These are phyloP conservation scores for Spilosoma lubricipeda DNA, from an alignment of 2,888 invertebrate genomes.

Conservation along the genomic window DNA sequence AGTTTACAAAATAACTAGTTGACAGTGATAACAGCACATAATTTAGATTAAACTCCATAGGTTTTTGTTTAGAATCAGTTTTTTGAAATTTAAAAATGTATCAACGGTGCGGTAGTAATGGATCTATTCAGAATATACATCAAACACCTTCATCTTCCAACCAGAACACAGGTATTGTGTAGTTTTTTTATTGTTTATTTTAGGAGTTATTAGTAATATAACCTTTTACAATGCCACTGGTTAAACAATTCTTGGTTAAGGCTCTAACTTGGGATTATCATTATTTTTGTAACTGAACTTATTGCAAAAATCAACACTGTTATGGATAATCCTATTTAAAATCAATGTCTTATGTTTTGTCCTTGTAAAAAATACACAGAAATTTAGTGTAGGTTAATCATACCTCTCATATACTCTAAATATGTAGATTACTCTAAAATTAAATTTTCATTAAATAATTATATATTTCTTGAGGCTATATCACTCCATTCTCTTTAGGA, in stretches of 20 bases:
- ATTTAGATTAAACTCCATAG: not conserved
- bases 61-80: constrained; percentile 6
- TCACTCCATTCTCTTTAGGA: not conserved
- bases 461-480: too few relatives aligned
- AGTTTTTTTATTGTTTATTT: not conserved
- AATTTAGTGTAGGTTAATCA: not conserved
- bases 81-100: constrained; percentile 75
- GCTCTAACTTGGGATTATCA: not conserved
- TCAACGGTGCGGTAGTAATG: constrained; percentile 91
- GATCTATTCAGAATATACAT: constrained; percentile 91
- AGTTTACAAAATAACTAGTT: constrained; percentile 29
- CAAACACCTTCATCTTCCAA: constrained; percentile 93
- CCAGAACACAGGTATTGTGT: constrained; percentile 90
- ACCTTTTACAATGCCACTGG: not conserved
- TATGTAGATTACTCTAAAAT: not conserved
- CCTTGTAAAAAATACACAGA: not conserved
- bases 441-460: not conserved
- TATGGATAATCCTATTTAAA: not conserved
- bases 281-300: not conserved
- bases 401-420: not conserved
- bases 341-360: not conserved
- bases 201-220: not conserved
- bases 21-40: constrained; percentile 1
- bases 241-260: not conserved
- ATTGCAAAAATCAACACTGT: not conserved